Conservation (phyloP, 2,113 vertebrate genomes). For the Chloropsis cyanopogon region DNA sequence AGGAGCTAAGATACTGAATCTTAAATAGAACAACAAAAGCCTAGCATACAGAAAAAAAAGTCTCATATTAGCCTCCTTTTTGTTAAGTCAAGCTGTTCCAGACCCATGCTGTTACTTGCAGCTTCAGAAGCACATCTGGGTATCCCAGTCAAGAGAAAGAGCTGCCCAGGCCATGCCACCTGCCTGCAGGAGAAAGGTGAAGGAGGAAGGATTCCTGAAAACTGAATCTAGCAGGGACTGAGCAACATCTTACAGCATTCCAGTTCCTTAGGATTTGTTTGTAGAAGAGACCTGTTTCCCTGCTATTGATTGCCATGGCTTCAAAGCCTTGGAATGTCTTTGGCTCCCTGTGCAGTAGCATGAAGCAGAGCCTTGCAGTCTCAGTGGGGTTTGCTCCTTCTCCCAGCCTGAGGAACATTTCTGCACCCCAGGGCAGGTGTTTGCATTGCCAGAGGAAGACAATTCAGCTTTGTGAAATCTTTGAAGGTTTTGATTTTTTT, state of each 20-base stretch:
- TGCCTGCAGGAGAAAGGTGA: not conserved
- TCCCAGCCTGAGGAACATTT: not conserved
- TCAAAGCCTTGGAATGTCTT: not conserved
- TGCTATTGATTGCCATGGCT: not conserved
- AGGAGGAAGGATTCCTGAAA: not conserved
- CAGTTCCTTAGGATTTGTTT: not conserved
- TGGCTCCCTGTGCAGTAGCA: not conserved
- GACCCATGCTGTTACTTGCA: not conserved
- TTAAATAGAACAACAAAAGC: not conserved
- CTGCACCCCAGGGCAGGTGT: not conserved
- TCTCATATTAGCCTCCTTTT: not conserved
- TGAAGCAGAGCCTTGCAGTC: not conserved
- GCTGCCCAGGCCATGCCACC: not conserved
- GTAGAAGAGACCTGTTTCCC: not conserved
- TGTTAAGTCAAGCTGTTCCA: not conserved
- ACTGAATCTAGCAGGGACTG: not conserved
- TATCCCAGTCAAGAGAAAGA: not conserved
- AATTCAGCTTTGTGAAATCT: constrained; percentile 5
- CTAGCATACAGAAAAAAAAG: not conserved
- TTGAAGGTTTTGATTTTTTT: not conserved
- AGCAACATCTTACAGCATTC: not conserved
- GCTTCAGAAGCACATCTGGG: not conserved
- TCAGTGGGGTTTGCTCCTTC: not conserved
- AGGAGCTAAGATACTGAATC: not conserved
- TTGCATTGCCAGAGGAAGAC: not conserved